Evolutionary conservation across 2,797 vertebrate genomes (phyloP).

Genomic region (Hoplostethus mediterraneus): DNA sequence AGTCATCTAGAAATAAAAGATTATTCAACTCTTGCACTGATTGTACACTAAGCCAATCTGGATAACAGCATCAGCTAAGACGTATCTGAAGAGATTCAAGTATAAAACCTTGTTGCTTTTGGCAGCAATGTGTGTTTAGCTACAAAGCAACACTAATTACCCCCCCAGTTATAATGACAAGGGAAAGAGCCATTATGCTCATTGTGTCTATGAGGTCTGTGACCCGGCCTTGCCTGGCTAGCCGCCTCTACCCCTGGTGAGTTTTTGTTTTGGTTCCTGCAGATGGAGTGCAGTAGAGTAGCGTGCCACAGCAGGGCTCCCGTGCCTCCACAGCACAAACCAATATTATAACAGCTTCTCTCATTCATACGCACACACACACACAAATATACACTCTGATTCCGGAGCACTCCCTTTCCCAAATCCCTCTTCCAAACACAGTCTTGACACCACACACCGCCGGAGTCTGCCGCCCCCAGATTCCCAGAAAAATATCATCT

Average conservation of each 20-base stretch:
- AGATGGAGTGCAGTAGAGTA: constrained; percentile 64
- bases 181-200: constrained; percentile 22
- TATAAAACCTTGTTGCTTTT: constrained; percentile 23
- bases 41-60: too few relatives aligned
- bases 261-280: constrained; percentile 63
- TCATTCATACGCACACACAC: constrained; percentile 46
- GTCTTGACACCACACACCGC: constrained; percentile 56
- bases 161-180: constrained; percentile 10
- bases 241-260: constrained; percentile 25
- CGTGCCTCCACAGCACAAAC: constrained; percentile 60
- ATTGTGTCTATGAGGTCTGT: constrained; percentile 31
- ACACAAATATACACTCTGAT: constrained; percentile 15
- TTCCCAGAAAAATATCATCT: constrained; percentile 74
- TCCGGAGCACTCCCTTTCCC: constrained; percentile 54
- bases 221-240: constrained; percentile 41
- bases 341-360: constrained; percentile 78
- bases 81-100: constrained; percentile 8
- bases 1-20: constrained; percentile 15
- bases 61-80: constrained; percentile 3
- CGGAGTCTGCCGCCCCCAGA: constrained; percentile 43
- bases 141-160: background rate
- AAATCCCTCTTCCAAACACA: constrained; percentile 62
- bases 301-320: constrained; percentile 69
- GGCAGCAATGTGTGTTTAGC: constrained; percentile 13
- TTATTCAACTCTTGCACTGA: background rate